A percentile compares a stretch with the other conserved stretches of the same genome.
Conservation (phyloP, 2,888 invertebrate genomes). For the Spilosoma lubricipeda region DNA sequence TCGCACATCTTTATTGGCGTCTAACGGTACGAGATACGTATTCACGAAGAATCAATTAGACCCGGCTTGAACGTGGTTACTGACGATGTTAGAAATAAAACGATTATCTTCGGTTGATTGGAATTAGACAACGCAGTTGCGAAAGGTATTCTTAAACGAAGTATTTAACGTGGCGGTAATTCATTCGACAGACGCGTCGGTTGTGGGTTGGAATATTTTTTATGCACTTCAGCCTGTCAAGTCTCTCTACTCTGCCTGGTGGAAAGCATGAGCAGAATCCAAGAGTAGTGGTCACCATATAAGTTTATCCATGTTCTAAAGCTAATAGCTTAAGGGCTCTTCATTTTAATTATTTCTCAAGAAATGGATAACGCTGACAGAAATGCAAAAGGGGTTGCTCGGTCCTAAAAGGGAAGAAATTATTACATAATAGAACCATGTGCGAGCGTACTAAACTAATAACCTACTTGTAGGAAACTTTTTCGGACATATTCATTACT, state of each 20-base stretch:
- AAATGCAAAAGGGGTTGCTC: neutral
- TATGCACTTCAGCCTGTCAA: neutral
- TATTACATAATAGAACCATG: neutral
- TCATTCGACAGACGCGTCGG: neutral
- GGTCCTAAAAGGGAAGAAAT: neutral
- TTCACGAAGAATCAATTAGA: slow-evolving; percentile 34
- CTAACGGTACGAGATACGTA: slow-evolving; percentile 26
- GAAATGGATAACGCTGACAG: neutral
- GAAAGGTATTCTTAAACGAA: neutral
- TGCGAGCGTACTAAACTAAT: neutral
- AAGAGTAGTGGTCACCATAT: neutral
- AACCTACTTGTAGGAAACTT: neutral
- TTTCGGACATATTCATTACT: neutral
- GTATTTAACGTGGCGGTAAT: neutral
- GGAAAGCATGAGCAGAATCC: no score
- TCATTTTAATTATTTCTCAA: neutral
- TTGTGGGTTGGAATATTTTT: neutral
- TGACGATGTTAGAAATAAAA: slow-evolving; percentile 21
- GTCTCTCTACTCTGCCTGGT: no score
- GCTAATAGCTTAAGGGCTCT: neutral
- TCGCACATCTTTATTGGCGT: slow-evolving; percentile 30
- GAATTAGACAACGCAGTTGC: neutral
- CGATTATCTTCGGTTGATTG: slow-evolving; percentile 2
- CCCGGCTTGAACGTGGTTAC: slow-evolving; percentile 5
- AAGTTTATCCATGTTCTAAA: neutral